Evolutionary conservation across 2,888 invertebrate species (phyloP).

Genomic region (Danaus chrysippus): DNA sequence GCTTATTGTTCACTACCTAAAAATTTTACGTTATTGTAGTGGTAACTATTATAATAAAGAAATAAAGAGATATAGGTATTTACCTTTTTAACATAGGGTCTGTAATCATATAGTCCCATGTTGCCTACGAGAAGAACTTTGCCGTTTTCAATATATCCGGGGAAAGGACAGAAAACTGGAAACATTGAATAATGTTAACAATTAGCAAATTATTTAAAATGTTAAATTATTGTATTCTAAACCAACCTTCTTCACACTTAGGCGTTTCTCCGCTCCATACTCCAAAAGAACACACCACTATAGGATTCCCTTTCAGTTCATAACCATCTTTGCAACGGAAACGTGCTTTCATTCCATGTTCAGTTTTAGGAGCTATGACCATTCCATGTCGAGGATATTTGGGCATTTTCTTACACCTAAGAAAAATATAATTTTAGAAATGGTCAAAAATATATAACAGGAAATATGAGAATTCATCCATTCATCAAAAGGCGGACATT

Average conservation of each 20-base stretch:
- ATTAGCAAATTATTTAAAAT: background rate
- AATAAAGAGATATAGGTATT: no score
- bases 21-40: conserved; percentile 20
- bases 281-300: conserved; percentile 94
- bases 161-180: conserved; percentile 93
- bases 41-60: no score
- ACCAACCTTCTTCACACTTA: conserved; percentile 86
- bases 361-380: conserved; percentile 98
- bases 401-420: conserved; percentile 90
- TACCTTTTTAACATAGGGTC: conserved; percentile 94
- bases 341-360: conserved; percentile 96
- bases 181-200: conserved; percentile 31
- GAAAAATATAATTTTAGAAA: conserved; percentile 33
- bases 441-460: background rate
- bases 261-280: conserved; percentile 96
- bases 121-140: conserved; percentile 95
- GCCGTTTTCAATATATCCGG: conserved; percentile 92
- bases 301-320: conserved; percentile 86
- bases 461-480: background rate
- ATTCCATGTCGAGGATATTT: conserved; percentile 93
- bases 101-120: conserved; percentile 97
- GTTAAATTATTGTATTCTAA: background rate
- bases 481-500: no score
- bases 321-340: conserved; percentile 97
- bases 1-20: conserved; percentile 90